A percentile compares a stretch with the other conserved stretches of the same genome.
phyloP scores from a whole-genome alignment of 2,888 invertebrate species.

The Automeris io region DNA sequence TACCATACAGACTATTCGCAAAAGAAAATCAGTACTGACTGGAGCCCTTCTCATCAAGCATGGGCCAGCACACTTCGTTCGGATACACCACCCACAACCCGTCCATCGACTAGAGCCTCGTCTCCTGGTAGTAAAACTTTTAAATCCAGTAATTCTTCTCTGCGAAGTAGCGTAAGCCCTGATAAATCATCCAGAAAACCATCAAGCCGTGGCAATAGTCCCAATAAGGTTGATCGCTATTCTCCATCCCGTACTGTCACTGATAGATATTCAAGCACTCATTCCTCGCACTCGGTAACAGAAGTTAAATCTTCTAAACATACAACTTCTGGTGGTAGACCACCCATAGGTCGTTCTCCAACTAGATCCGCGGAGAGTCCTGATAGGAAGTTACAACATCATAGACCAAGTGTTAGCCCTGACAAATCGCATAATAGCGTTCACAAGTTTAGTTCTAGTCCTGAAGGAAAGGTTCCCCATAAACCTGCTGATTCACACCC shows the following conservation, averaged over 20 bases:
- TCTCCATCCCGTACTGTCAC: slow-evolving; percentile 47
- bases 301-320: slow-evolving; percentile 40
- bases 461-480: slow-evolving; percentile 26
- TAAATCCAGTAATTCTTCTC: slow-evolving; percentile 70
- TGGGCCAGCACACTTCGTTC: slow-evolving; percentile 85
- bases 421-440: slow-evolving; percentile 37
- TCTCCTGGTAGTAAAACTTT: slow-evolving; percentile 73
- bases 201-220: slow-evolving; percentile 51
- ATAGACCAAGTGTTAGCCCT: slow-evolving; percentile 44
- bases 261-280: slow-evolving; percentile 43
- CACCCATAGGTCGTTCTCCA: slow-evolving; percentile 39
- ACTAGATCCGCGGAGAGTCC: slow-evolving; percentile 40
- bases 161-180: slow-evolving; percentile 73
- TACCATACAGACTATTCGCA: slow-evolving; percentile 77
- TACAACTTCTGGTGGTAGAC: slow-evolving; percentile 39
- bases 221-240: slow-evolving; percentile 38
- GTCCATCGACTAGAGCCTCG: slow-evolving; percentile 70
- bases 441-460: slow-evolving; percentile 31
- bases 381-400: slow-evolving; percentile 38
- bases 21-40: slow-evolving; percentile 78
- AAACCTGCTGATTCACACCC: slow-evolving; percentile 17
- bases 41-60: slow-evolving; percentile 85
- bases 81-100: slow-evolving; percentile 77
- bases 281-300: slow-evolving; percentile 38
- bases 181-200: slow-evolving; percentile 55